Base-by-base conservation (phyloP, 2,113 vertebrate genomes). In the Pogonocichla stellata region DNA sequence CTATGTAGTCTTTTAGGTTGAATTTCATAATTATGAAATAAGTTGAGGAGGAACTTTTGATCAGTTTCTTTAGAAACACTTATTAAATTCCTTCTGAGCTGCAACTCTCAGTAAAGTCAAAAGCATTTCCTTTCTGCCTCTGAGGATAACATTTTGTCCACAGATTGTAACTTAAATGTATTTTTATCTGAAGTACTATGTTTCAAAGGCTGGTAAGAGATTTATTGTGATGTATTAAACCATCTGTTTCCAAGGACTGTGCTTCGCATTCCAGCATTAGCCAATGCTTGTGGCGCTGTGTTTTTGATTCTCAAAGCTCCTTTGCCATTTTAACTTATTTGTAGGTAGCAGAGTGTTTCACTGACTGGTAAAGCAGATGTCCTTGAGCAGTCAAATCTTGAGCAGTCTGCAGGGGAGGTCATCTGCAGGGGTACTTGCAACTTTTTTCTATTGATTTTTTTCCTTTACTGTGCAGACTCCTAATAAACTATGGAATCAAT, bases 151-250 rank as follows among this genome's bases (percentile, higher is more conserved):
- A 86, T 90, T 94, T 97, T 93, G 42, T 84, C 93, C 83, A 51
- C 74, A 93, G 92, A 90, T 90, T 96, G 86, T 92, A 95, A 91
- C 80, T 94, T 96, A 88, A 95, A 90, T 91, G 86, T 94, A 95
- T 95, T 96, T 96, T 95, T 93, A 96, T 96, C 83, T 95, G 69
- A 96, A 97, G 54, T 90, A 88, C 81, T 77, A n/a, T 34, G 62
- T 91, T 94, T 83, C 92, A 95, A 90, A 86, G 61, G 14, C 90
- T 92, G 88, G 83, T 96, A 92, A 74, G 84, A 97, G 95, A 97
- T 97, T 95, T 97, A 97, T 97, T 96, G 81, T 96, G 95, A 97
- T 96, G 81, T 95, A 96, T 97, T 97, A 97, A 97, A 92, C 96
- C 96, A 97, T 97, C 97, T 97, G 97, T 97, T 97, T 91, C 85